These are phyloP conservation scores for Phasia obesa DNA, from an alignment of 2,888 invertebrate genomes.

Conservation along the genomic window DNA sequence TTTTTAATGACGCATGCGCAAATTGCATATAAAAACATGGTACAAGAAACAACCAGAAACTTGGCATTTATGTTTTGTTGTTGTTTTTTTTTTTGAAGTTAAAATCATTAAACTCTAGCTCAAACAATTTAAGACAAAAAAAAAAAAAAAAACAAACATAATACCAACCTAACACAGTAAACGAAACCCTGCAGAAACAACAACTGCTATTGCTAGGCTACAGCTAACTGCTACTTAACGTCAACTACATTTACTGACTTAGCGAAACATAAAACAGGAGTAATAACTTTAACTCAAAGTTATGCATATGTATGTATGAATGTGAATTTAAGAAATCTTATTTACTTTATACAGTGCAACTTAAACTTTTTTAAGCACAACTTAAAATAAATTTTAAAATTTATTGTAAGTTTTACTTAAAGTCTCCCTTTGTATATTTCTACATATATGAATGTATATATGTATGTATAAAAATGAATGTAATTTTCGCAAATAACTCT, in stretches of 20 bases:
- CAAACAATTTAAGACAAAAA: not conserved
- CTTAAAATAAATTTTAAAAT: too few species aligned
- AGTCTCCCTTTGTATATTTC: too few species aligned
- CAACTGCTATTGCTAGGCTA: slow-evolving; percentile 28
- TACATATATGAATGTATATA: too few species aligned
- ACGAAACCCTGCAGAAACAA: slow-evolving; percentile 29
- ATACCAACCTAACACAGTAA: not conserved
- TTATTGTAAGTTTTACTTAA: too few species aligned
- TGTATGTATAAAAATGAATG: too few species aligned
- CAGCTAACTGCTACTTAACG: slow-evolving; percentile 41
- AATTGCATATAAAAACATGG: slow-evolving; percentile 71
- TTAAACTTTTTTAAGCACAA: too few species aligned
- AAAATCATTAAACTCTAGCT: slow-evolving; percentile 45
- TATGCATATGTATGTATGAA: too few species aligned
- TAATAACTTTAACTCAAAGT: slow-evolving; percentile 26
- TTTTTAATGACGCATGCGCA: slow-evolving; percentile 71
- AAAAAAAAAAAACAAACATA: slow-evolving; percentile 13
- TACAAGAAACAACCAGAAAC: slow-evolving; percentile 61
- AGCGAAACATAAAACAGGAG: slow-evolving; percentile 16
- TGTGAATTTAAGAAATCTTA: too few species aligned
- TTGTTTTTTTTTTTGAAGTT: slow-evolving; percentile 3
- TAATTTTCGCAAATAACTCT: too few species aligned
- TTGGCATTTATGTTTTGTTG: slow-evolving; percentile 45
- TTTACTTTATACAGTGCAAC: too few species aligned
- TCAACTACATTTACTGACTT: slow-evolving; percentile 53